Evolutionary conservation across 2,888 invertebrate genomes (phyloP), one percentile per base, ranked within the genome.

Genomic region (Dryobotodes eremita): DNA sequence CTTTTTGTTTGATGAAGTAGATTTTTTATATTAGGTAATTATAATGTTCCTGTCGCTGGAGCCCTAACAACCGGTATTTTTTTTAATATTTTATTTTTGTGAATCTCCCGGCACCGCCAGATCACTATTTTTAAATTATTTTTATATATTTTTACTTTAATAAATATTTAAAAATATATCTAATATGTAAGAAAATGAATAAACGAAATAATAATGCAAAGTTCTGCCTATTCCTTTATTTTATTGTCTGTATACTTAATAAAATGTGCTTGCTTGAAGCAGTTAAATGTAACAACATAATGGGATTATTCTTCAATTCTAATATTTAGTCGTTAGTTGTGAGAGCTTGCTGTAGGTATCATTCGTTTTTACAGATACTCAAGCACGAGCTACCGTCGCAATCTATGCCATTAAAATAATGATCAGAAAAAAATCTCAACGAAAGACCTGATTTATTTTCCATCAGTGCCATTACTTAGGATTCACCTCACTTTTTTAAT

Each of bases 401-500:
- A 48, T 17, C 11, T 23, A 5, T 59, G 15, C 55, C 55, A 79
- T 80, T 46, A 53, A 71, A 79, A 48, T 66, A 71, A 26, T 68
- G 15, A 69, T 55, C n/a, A 46, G 10, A 31, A 80, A 77, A 73
- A 31, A 57, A 42, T 8, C 23, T 62, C 31, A 36, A 31, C 23
- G 62, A 55, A 61, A 76, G 42, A 42, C 26, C 36, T 8, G 55
- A 48, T 73, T 61, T 81, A 46, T 81, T 75, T 82, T n/a, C 53
- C 20, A 69, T 70, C 66, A 57, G 68, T 53, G 1, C 61, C 15
- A 59, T 66, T 86, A 83, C 70, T 71, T n/a, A 1, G 7, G 17
- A 64, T 72, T 70, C n/a, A 73, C 62, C 53, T 48, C 71, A 71
- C 31, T 72, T 81, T 86, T 89, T 87, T 89, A 88, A 90, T 89